These are phyloP conservation scores for Artibeus lituratus DNA, from an alignment of 2,797 vertebrate species.

Conservation along the genomic window DNA sequence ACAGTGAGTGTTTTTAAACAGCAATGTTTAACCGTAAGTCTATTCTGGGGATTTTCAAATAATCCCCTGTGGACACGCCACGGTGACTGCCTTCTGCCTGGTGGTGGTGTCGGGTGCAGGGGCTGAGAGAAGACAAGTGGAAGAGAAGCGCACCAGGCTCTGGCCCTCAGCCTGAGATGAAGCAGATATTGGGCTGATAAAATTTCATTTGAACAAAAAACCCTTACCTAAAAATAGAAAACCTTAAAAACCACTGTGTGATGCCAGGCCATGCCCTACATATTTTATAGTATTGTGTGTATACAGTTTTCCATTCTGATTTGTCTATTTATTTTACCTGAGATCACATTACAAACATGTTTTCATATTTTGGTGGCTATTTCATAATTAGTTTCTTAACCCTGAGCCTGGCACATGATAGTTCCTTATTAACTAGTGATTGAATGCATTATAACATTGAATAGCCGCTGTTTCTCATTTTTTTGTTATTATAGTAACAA, in stretches of 20 bases:
- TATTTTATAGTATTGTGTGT: neutral
- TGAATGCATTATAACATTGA: neutral
- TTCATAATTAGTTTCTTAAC: neutral
- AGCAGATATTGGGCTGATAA: neutral
- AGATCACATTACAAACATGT: neutral
- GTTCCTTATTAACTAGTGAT: neutral
- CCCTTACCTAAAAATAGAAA: slow-evolving; percentile 58
- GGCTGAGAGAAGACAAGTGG: neutral
- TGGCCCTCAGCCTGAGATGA: neutral
- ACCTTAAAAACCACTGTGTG: slow-evolving; percentile 9
- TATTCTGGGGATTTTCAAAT: slow-evolving; percentile 14
- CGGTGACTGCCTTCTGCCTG: neutral
- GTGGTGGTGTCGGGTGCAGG: neutral
- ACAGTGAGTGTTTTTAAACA: neutral
- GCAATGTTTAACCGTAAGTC: neutral
- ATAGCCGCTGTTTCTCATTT: neutral
- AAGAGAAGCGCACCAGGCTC: neutral
- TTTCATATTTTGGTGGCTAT: slow-evolving; percentile 22
- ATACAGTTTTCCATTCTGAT: neutral
- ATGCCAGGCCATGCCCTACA: neutral
- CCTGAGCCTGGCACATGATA: neutral
- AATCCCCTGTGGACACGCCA: neutral
- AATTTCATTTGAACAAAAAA: slow-evolving; percentile 34
- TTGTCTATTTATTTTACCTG: neutral
- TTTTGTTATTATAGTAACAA: neutral